A percentile compares a stretch with the other conserved stretches of the same genome.
phyloP scores from a whole-genome alignment of 2,888 invertebrate species.

The Nemotelus nigrinus region DNA sequence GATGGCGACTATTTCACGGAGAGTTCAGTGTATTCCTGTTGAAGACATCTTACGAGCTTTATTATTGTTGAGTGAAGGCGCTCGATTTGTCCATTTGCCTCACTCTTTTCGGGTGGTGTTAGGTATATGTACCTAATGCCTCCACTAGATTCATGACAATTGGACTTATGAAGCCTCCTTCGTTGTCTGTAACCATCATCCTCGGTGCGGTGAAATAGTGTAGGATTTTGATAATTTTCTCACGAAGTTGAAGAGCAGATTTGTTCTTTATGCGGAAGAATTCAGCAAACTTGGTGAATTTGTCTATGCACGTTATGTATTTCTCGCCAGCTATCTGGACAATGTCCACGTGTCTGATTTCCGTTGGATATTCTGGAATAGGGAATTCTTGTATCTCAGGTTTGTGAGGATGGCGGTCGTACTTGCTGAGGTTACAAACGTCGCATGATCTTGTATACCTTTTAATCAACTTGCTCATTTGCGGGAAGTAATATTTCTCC shows the following conservation, averaged over 20 bases:
- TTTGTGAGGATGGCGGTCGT: constrained; percentile 39
- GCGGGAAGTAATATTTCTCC: constrained; percentile 11
- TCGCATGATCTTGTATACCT: constrained; percentile 7
- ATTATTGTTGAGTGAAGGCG: constrained; percentile 50
- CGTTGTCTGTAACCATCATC: neutral
- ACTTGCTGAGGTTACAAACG: constrained; percentile 41
- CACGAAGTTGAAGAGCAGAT: no score
- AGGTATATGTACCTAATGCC: neutral
- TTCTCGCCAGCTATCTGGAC: no score
- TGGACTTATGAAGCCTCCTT: no score
- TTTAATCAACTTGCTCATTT: no score
- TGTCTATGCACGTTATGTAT: no score
- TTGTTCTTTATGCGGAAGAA: no score
- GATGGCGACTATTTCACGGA: neutral
- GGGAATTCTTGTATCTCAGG: constrained; percentile 42
- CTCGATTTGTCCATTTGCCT: constrained; percentile 51
- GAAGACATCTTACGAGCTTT: constrained; percentile 50
- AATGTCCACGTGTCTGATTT: constrained; percentile 36
- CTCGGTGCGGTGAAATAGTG: neutral
- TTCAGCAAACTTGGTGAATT: no score
- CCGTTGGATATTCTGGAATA: constrained; percentile 31
- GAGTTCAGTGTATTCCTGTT: constrained; percentile 41
- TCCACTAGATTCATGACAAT: neutral
- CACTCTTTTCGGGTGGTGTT: constrained; percentile 46
- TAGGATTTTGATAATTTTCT: constrained; percentile 9